Evolutionary conservation across 2,113 vertebrate genomes (phyloP).

Genomic region (Symphodus melops): DNA sequence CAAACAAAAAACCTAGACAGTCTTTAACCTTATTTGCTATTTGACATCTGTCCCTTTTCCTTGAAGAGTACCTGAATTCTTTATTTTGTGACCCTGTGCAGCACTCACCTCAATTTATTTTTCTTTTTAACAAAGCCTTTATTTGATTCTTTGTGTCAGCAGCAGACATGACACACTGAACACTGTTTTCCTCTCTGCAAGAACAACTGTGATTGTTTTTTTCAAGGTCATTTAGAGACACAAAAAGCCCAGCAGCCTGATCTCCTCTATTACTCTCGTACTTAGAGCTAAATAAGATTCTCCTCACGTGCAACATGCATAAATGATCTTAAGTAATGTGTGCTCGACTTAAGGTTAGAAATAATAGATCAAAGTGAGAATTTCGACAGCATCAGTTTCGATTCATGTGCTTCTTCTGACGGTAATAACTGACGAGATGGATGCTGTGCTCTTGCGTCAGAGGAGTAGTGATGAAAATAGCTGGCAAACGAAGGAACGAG

Average conservation of each 20-base stretch:
- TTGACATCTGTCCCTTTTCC: too few species aligned
- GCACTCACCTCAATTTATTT: background rate
- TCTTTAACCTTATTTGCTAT: too few species aligned
- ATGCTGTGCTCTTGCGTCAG: slow-evolving; percentile 68
- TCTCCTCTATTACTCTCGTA: slow-evolving; percentile 13
- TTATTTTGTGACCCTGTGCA: too few species aligned
- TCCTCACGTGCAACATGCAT: slow-evolving; percentile 54
- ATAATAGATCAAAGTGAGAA: slow-evolving; percentile 77
- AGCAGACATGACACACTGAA: background rate
- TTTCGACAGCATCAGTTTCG: slow-evolving; percentile 59
- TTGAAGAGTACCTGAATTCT: too few species aligned
- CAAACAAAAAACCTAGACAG: too few species aligned
- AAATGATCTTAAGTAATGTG: slow-evolving; percentile 70
- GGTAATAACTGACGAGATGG: slow-evolving; percentile 64
- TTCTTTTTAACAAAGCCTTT: background rate
- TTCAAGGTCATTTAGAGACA: slow-evolving; percentile 48
- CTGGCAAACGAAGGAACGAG: slow-evolving; percentile 58
- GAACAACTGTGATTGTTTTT: slow-evolving; percentile 17
- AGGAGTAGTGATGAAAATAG: slow-evolving; percentile 73
- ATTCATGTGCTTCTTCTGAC: slow-evolving; percentile 62
- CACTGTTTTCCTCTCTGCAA: background rate
- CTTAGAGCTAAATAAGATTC: slow-evolving; percentile 33
- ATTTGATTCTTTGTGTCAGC: slow-evolving; percentile 13
- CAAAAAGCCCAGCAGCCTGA: slow-evolving; percentile 14
- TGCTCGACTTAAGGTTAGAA: slow-evolving; percentile 61